Evolutionary conservation across 1,140 invertebrate species (phyloP), one percentile per base, ranked within the genome.

Genomic region (Thaumatotibia leucotreta): DNA sequence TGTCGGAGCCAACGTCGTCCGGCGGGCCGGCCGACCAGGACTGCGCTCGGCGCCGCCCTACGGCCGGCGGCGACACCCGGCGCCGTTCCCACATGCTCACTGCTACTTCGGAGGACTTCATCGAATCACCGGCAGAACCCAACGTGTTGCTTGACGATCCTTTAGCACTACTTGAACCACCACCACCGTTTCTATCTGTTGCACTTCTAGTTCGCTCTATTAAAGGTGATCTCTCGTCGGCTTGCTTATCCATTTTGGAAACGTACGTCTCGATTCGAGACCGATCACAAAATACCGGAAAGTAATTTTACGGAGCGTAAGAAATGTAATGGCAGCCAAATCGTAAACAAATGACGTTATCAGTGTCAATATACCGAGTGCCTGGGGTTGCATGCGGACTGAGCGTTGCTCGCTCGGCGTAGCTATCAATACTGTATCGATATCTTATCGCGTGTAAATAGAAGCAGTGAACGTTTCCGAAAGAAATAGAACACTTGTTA

Each of bases 361-460:
- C 77, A 67, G 73, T 76, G 82, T 83, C 78, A 80, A 79, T 72
- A 81, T 54, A 69, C 67, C 32, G 69, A 63, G 64, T 64, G 66
- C 33, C 68, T 74, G 20, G 39, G 39, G 68, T 31, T 64, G 66
- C 70, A 64, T 14, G 39, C 39, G 39, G 35, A 79, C 75, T n/a
- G n/a, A n/a, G 64, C 69, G 68, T 72, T 74, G 75, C 58, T 79
- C 79, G 79, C 69, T 75, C 72, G 74, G 68, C 72, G 72, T n/a
- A n/a, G n/a, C n/a, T 83, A 86, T 83, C 81, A 83, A 80, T 82
- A 61, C 65, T n/a, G 77, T 82, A 86, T 84, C 82, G 67, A 78
- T 88, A 86, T 87, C 82, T 90, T 87, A 88, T 90, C 86, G 75
- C 32, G 68, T 74, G 77, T 76, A 88, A 88, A 86, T 84, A 87